phyloP scores from a whole-genome alignment of 2,113 vertebrate species.

The Suricata suricatta region DNA sequence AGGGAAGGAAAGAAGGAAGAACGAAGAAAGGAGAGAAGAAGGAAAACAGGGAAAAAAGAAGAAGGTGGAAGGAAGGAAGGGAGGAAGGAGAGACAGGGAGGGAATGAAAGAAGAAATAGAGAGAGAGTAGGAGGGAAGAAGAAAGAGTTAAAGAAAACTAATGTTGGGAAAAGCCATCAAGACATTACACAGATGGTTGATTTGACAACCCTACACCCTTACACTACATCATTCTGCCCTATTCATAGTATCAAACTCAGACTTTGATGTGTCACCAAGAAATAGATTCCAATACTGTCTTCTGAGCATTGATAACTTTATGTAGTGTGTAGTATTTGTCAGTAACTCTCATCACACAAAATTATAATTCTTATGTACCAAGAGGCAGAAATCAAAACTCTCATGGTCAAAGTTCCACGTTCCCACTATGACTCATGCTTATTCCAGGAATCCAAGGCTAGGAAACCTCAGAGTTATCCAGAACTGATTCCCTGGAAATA shows the following conservation, averaged over 20 bases:
- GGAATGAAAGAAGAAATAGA: background rate
- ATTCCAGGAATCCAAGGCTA: background rate
- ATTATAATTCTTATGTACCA: background rate
- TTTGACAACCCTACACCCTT: background rate
- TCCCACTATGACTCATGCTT: background rate
- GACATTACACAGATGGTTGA: background rate
- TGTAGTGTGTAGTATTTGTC: background rate
- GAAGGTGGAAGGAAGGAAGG: background rate
- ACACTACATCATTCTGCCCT: background rate
- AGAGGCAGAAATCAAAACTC: background rate
- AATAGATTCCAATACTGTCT: background rate
- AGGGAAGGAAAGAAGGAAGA: background rate
- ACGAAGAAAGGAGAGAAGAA: background rate
- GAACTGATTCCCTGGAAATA: background rate
- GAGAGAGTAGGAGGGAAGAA: background rate
- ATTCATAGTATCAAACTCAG: background rate
- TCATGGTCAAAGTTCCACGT: background rate
- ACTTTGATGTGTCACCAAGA: background rate
- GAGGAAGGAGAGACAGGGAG: background rate
- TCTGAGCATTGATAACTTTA: background rate
- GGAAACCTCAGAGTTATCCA: background rate
- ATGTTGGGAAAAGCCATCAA: background rate
- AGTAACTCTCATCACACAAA: too few relatives aligned
- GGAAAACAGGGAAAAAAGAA: background rate
- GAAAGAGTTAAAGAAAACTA: background rate